Conservation (phyloP, 2,113 vertebrate genomes). For the Narcine bancroftii region DNA sequence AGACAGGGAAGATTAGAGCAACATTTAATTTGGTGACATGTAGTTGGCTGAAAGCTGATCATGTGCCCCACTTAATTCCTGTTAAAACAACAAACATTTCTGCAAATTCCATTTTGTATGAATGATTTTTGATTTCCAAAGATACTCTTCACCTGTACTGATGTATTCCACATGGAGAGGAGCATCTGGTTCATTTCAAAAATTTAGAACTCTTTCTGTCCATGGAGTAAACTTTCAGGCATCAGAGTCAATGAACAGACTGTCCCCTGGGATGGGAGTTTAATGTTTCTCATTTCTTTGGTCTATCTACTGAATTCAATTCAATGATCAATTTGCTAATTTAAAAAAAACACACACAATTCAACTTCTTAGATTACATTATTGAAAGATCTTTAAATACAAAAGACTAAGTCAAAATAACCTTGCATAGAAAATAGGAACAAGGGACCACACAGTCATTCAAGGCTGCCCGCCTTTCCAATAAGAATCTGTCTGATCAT, state of each 20-base stretch:
- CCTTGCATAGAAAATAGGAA: no score
- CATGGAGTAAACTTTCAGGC: conserved; percentile 64
- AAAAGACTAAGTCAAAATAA: neutral
- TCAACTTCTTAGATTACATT: neutral
- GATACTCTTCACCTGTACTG: conserved; percentile 31
- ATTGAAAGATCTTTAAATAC: neutral
- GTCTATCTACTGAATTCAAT: conserved; percentile 71
- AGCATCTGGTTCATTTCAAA: conserved; percentile 60
- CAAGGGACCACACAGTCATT: no score
- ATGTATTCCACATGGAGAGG: conserved; percentile 51
- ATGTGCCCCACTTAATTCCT: neutral
- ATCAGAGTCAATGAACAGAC: conserved; percentile 68
- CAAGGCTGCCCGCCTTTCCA: no score
- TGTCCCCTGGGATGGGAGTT: conserved; percentile 65
- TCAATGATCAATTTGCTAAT: conserved; percentile 66
- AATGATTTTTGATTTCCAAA: neutral
- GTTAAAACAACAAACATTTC: conserved; percentile 6
- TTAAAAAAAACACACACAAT: conserved; percentile 38
- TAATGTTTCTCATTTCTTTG: conserved; percentile 70
- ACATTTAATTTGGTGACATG: conserved; percentile 22
- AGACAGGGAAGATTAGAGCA: neutral
- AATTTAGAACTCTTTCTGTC: conserved; percentile 57
- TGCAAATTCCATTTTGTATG: neutral
- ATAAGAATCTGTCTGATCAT: no score
- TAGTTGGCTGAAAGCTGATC: neutral